These are phyloP conservation scores for Nebria ingens DNA, from an alignment of 1,140 invertebrate species.

Conservation along the genomic window DNA sequence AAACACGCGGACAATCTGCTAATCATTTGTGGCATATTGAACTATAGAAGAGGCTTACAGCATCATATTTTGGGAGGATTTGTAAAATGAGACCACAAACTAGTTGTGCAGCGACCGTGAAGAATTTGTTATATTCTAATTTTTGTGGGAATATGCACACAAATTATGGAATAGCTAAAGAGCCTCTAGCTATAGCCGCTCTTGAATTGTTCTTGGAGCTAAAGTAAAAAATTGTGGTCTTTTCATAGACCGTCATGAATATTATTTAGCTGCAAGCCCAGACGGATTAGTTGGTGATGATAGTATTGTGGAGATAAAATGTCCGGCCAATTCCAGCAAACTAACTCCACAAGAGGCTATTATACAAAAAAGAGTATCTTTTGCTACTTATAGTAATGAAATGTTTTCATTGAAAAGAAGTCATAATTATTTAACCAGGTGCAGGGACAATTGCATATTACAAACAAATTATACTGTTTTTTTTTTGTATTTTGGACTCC, in stretches of 20 bases:
- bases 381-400: conserved; percentile 10
- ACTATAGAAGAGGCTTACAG: background rate
- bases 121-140: background rate
- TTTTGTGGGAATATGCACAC: background rate
- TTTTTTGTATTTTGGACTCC: conserved; percentile 12
- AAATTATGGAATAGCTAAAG: conserved; percentile 25
- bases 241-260: conserved; percentile 27
- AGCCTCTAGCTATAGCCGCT: conserved; percentile 27
- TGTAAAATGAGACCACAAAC: background rate
- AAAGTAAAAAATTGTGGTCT: conserved; percentile 27
- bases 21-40: background rate
- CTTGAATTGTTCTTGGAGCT: conserved; percentile 19
- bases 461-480: conserved; percentile 12
- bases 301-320: conserved; percentile 15
- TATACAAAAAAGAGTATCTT: conserved; percentile 11
- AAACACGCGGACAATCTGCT: background rate
- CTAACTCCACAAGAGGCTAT: conserved; percentile 12
- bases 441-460: conserved; percentile 21
- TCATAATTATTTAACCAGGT: conserved; percentile 20
- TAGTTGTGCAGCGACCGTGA: background rate
- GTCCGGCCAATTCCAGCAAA: conserved; percentile 8
- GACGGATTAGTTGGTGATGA: conserved; percentile 34
- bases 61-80: background rate
- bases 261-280: conserved; percentile 31
- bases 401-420: conserved; percentile 14